phyloP scores from a whole-genome alignment of 2,113 vertebrate genomes.

The Centrocercus urophasianus region DNA sequence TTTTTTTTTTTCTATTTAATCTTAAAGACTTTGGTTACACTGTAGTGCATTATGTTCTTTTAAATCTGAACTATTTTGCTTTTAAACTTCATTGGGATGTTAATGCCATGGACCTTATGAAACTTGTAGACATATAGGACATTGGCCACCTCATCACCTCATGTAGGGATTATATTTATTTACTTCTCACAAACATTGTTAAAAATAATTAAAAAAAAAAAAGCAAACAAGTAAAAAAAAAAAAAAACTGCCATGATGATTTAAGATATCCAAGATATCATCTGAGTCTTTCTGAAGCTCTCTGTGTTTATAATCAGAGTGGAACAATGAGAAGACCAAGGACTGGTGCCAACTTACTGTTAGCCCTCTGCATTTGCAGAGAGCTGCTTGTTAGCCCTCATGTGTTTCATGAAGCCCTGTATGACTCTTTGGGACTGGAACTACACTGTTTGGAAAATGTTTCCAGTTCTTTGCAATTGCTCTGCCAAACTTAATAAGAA shows the following conservation, averaged over 20 bases:
- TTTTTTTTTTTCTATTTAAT: neutral
- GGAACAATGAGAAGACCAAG: neutral
- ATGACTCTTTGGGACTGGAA: neutral
- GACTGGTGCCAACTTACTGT: neutral
- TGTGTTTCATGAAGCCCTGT: neutral
- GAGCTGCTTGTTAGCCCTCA: neutral
- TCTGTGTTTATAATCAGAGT: neutral
- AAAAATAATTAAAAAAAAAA: neutral
- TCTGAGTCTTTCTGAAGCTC: neutral
- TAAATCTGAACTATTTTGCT: neutral
- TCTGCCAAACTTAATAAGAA: neutral
- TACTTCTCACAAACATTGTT: neutral
- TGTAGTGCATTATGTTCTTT: neutral
- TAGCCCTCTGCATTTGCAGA: neutral
- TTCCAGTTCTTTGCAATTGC: neutral
- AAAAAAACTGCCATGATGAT: fast-evolving
- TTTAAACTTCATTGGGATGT: neutral
- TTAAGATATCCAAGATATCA: fast-evolving
- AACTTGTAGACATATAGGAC: fast-evolving
- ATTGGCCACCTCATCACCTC: fast-evolving
- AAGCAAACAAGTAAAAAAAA: neutral
- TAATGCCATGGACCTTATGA: neutral
- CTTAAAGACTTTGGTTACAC: neutral
- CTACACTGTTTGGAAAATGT: neutral
- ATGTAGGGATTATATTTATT: neutral